Evolutionary conservation across 1,140 invertebrate genomes (phyloP).

Genomic region (Drosophila truncata): DNA sequence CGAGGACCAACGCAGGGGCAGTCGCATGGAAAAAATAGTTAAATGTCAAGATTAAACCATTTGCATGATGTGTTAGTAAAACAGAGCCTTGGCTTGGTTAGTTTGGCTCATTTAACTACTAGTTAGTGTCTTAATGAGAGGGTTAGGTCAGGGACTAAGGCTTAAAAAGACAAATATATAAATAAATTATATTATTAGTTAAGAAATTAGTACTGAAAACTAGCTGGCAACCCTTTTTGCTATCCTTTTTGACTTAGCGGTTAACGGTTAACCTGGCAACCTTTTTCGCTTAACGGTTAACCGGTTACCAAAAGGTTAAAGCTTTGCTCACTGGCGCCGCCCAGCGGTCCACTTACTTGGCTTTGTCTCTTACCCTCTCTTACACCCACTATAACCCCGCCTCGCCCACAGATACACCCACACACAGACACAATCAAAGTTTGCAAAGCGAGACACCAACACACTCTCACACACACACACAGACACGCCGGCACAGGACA

Average conservation of each 20-base stretch:
- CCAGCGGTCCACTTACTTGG: conserved; percentile 49
- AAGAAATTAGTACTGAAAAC: not conserved
- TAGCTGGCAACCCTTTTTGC: conserved; percentile 5
- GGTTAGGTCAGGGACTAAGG: not conserved
- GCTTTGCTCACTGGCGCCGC: conserved; percentile 61
- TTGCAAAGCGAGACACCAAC: conserved; percentile 1
- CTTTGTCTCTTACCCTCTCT: conserved; percentile 1
- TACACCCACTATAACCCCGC: conserved; percentile 7
- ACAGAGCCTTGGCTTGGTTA: not conserved
- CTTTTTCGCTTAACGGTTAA: conserved; percentile 35
- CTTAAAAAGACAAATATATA: no score
- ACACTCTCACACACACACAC: conserved; percentile 24
- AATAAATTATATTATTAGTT: not conserved
- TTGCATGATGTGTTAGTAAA: conserved; percentile 69
- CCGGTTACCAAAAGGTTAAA: conserved; percentile 27
- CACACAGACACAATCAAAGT: conserved; percentile 22
- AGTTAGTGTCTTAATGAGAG: not conserved
- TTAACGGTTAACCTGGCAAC: conserved; percentile 37
- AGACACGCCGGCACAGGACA: conserved; percentile 30
- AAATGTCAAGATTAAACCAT: conserved; percentile 82
- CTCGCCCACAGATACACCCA: conserved; percentile 10
- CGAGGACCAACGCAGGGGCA: conserved; percentile 61
- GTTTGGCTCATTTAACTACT: not conserved
- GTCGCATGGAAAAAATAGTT: conserved; percentile 70
- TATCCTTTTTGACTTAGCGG: conserved; percentile 10